Base-by-base conservation (phyloP, 64 coral and sea anemone genomes). In the Porites lutea region DNA sequence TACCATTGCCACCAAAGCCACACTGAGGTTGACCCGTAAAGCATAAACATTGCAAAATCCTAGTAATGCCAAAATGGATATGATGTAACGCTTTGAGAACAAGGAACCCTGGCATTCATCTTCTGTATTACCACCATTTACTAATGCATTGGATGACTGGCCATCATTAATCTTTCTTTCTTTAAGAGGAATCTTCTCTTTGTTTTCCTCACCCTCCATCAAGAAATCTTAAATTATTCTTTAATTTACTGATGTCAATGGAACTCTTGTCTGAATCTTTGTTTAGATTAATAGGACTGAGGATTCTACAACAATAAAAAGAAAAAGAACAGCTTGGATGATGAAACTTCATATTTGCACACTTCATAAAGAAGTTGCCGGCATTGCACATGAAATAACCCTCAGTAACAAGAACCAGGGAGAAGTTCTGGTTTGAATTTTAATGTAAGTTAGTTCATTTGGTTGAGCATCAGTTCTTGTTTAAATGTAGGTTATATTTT, bases 21-120 rank as follows among this genome's bases (percentile, higher is more conserved):
- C 92, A 88, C 95, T 96, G 11, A 96, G 71, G 70, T 96, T 96
- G 21, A 96, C 95, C 57, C 95, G 74, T 16, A 96, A 60, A 21
- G 91, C 95, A 70, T 96, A 96, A n/a, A 96, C 92, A 91, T 96
- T 96, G 2, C 84, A 88, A 88, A 96, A 96, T 54, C 95, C 95
- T 90, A 96, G 77, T 71, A 96, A 65, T 70, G 95, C 92, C 51
- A 96, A 77, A 55, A 96, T 45, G 27, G 95, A 88, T 37, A 96
- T 91, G 4, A 94, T 65, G 58, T 88, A 94, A 16, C 95, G 91
- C 57, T 94, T 96, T 63, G 93, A 65, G 20, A 94, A 67, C 4
- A 65, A 48, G 2, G 63, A 68, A 47, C 81, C 23, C 3, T 69
- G 49, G 18, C 48, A 52, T 48, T 8, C 8, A 54, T 9, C 22